phyloP scores from a whole-genome alignment of 2,113 vertebrate species.

The Pholis gunnellus region DNA sequence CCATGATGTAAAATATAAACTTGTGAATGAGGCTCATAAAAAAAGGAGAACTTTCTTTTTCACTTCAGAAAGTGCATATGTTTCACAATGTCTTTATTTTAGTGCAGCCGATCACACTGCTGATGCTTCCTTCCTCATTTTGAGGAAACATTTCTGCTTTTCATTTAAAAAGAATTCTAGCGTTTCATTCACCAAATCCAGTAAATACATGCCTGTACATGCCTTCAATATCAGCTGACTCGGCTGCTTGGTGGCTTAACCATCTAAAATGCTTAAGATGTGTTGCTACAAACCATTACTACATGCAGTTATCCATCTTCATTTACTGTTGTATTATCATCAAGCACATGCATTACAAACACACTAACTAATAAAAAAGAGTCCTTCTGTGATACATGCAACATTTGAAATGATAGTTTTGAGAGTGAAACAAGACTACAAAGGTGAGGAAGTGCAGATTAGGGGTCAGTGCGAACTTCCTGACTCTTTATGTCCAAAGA shows the following conservation, averaged over 20 bases:
- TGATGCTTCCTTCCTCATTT: constrained; percentile 57
- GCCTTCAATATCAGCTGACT: not conserved
- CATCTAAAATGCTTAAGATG: not conserved
- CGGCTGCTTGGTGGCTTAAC: not conserved
- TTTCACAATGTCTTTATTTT: not conserved
- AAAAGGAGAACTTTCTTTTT: constrained; percentile 9
- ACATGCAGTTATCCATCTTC: not conserved
- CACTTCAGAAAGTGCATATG: not conserved
- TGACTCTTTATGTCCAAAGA: not conserved
- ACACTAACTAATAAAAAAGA: not conserved
- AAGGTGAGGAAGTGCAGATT: not conserved
- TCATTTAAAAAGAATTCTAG: not conserved
- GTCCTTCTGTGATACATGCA: not conserved
- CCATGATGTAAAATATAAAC: not conserved
- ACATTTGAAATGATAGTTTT: not conserved
- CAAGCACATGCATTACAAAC: not conserved
- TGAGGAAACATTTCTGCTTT: constrained; percentile 57
- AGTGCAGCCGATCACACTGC: constrained; percentile 2
- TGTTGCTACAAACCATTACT: not conserved
- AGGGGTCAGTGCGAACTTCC: not conserved
- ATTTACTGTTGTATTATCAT: not conserved
- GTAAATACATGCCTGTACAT: constrained; percentile 4
- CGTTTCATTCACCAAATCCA: constrained; percentile 5
- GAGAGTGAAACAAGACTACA: not conserved
- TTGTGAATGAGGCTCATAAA: not conserved